Evolutionary conservation across 2,888 invertebrate genomes (phyloP), one percentile per base, ranked within the genome.

Genomic region (Gryllus longicercus): DNA sequence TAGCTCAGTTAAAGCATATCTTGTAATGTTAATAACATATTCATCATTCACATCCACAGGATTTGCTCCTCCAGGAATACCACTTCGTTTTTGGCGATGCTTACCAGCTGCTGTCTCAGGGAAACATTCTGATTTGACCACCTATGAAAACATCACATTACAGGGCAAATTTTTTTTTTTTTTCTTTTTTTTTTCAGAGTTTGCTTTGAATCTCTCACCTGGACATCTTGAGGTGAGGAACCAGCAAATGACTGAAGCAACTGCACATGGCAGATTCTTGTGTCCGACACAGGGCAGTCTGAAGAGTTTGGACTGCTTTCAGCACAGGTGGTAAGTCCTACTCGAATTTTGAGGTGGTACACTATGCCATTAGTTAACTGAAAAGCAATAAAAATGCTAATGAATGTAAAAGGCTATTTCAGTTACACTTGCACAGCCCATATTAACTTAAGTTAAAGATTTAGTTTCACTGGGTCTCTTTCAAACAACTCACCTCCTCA

Each of bases 61-160:
- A 2, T 2, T 2, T 8, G 49, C 75, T 18, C 75, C 81, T 50
- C 81, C 81, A 21, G 76, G 50, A 18, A 80, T 1, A 4, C 49
- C 16, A 75, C 50, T 49, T 21, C n/a, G 77, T n/a, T 76, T 78
- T 12, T 18, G 16, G 21, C 23, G 38, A 25, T 76, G 11, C 16
- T 74, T 38, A 49, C 75, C 75, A 74, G 50, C 12, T 18, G n/a
- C 38, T 18, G 14, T 4, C 18, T 38, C 77, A 50, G n/a, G 18
- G 38, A 77, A 77, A 18, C 85, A 85, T 81, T 84, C 84, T 76
- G 84, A 84, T 77, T 85, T 84, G 1, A 85, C 84, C n/a, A 85
- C 83, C 83, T 85, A 75, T 12, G 81, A 82, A 75, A 74, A 25
- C 25, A 63, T 18, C 63, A 63, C 63, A 11, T 18, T 63, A 16